A percentile compares a stretch with the other conserved stretches of the same genome.
These are phyloP conservation scores for Clarias fuscus DNA, from an alignment of 2,797 vertebrate genomes.

Conservation along the genomic window DNA sequence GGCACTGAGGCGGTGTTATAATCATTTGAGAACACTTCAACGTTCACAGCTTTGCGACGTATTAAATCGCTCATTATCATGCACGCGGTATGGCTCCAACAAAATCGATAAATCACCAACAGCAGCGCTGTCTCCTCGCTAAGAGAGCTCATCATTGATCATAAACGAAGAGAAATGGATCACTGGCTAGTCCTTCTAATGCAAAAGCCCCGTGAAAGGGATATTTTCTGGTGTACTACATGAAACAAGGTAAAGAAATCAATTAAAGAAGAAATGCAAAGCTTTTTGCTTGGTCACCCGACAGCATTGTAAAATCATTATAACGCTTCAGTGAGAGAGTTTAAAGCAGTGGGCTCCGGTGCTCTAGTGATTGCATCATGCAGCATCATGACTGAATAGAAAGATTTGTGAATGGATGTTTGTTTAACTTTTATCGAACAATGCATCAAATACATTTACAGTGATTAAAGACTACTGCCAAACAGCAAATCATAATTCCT, in stretches of 20 bases:
- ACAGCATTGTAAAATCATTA: slow-evolving; percentile 12
- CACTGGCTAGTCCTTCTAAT: slow-evolving; percentile 44
- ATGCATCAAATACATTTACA: neutral
- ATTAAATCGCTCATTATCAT: slow-evolving; percentile 71
- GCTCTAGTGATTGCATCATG: neutral
- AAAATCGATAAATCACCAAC: slow-evolving; percentile 71
- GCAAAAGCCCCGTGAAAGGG: neutral
- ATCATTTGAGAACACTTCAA: slow-evolving; percentile 58
- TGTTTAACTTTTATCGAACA: neutral
- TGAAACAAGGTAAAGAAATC: slow-evolving; percentile 30
- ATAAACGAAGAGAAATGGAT: slow-evolving; percentile 66
- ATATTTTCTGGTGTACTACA: slow-evolving; percentile 1
- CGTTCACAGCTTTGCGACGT: slow-evolving; percentile 63
- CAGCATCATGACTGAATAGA: no score
- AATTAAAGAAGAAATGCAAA: slow-evolving; percentile 12
- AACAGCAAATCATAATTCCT: neutral
- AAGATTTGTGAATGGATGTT: neutral
- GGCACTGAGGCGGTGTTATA: slow-evolving; percentile 37
- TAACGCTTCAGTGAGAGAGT: neutral
- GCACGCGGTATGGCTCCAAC: slow-evolving; percentile 63
- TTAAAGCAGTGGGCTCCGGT: neutral
- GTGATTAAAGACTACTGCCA: neutral
- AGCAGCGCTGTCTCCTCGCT: slow-evolving; percentile 62
- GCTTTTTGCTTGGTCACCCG: neutral
- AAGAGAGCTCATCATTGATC: slow-evolving; percentile 71